Conservation (phyloP, 2,888 invertebrate species). For the Euzetes globulus region DNA sequence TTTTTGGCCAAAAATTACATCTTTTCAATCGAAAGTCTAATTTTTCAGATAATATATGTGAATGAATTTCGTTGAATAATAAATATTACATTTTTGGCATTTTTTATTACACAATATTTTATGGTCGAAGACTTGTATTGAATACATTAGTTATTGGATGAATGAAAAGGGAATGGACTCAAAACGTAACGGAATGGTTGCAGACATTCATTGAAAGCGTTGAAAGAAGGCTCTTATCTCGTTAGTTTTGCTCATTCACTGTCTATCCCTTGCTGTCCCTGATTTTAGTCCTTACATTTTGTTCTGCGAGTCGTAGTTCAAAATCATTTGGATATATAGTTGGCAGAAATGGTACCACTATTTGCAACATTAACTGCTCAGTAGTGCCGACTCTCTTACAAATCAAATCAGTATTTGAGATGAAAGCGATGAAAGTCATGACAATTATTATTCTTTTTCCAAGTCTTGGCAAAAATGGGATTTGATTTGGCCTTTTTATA, state of each 20-base stretch:
- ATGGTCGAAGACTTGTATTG: too few relatives aligned
- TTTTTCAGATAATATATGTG: too few relatives aligned
- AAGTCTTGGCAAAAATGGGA: conserved; percentile 6
- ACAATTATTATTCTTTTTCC: conserved; percentile 20
- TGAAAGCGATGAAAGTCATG: conserved; percentile 7
- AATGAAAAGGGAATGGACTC: too few relatives aligned
- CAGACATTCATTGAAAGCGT: too few relatives aligned
- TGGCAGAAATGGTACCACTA: conserved; percentile 20
- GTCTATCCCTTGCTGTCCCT: neutral
- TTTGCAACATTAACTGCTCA: conserved; percentile 22
- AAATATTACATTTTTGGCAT: too few relatives aligned
- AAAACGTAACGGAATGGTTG: too few relatives aligned
- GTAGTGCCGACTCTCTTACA: neutral
- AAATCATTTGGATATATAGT: conserved; percentile 6
- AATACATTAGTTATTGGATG: too few relatives aligned
- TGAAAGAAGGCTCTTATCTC: neutral
- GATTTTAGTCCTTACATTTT: conserved; percentile 10
- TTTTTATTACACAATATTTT: too few relatives aligned
- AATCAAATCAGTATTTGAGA: conserved; percentile 15
- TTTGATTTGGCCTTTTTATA: conserved; percentile 5
- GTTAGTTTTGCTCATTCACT: neutral
- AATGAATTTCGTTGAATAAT: too few relatives aligned
- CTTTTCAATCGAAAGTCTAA: too few relatives aligned
- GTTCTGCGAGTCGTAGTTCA: neutral
- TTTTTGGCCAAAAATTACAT: too few relatives aligned